Evolutionary conservation across 1,140 invertebrate species (phyloP).

Genomic region (Scylla paramamosain): DNA sequence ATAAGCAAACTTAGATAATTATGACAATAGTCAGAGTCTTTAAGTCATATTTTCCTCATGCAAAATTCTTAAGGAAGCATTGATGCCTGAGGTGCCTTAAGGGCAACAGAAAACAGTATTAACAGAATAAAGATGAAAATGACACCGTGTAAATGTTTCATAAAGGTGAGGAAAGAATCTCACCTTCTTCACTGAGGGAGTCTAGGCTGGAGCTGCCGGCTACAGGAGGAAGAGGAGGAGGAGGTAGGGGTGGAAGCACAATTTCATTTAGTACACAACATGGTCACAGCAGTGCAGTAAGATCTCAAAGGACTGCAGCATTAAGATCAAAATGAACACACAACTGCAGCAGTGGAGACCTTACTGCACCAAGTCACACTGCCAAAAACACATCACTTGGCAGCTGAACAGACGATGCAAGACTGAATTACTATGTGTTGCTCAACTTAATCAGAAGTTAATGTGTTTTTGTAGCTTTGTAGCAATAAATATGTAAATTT

Average conservation of each 20-base stretch:
- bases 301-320: neutral
- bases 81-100: neutral
- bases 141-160: neutral
- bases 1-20: too few species aligned
- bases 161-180: neutral
- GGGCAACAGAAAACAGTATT: neutral
- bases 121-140: neutral
- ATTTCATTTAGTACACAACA: neutral
- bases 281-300: neutral
- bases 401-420: too few species aligned
- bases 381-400: neutral
- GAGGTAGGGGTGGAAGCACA: neutral
- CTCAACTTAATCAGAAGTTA: too few species aligned
- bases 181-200: slow-evolving; percentile 85
- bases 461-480: neutral
- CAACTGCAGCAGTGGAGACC: neutral
- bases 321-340: too few species aligned
- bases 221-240: slow-evolving; percentile 79
- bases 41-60: too few species aligned
- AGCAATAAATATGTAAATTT: slow-evolving; percentile 1
- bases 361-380: neutral
- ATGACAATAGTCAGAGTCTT: too few species aligned
- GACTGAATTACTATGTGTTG: too few species aligned
- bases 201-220: slow-evolving; percentile 85
- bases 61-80: neutral